Base-by-base conservation (phyloP, 30 jellyfish, hydroid and myxozoan genomes). In the Hydra vulgaris region DNA sequence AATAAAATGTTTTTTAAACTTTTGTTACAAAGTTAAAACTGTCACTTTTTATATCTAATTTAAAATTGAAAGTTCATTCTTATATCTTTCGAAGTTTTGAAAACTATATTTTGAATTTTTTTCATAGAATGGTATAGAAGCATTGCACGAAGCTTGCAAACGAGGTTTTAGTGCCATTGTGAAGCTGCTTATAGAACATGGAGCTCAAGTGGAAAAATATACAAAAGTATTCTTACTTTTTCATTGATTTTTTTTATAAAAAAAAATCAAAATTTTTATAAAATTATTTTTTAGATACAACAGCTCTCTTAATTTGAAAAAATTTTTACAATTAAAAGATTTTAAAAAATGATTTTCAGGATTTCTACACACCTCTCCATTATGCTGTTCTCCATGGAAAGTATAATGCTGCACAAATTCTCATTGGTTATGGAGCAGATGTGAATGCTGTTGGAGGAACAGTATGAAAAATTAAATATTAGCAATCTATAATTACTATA, bases 341-440 rank as follows among this genome's bases (percentile, higher is more conserved):
- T 40, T 12, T 40, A n/a, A n/a, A n/a, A n/a, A n/a, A n/a, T n/a
- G n/a, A n/a, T 27, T 71, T 79, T 26, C 69, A 86, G 95, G 89
- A 79, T 40, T 61, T 24, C 71, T 86, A 73, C 82, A 86, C 89
- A 8, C 89, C 89, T 0, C 54, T 86, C 15, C 95, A 86, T 74
- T 75, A 83, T 1, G 89, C 95, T n/a, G 95, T 86, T 15, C 83
- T 88, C 7, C 89, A 86, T 74, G 95, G 95, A 20, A 86, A 86
- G 82, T 86, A 72, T 26, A 27, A 79, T 74, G 89, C 74, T 8
- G 95, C 79, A n/a, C 95, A 79, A 66, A 83, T 81, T 12, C 82
- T 86, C 20, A 88, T 86, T 80, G 95, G 95, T 0, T 86, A 79
- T 81, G 95, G 95, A 8, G 95, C 95, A 23, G 89, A 80, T 71